phyloP scores from a whole-genome alignment of 2,888 invertebrate genomes.

The Watsonalla cultraria region DNA sequence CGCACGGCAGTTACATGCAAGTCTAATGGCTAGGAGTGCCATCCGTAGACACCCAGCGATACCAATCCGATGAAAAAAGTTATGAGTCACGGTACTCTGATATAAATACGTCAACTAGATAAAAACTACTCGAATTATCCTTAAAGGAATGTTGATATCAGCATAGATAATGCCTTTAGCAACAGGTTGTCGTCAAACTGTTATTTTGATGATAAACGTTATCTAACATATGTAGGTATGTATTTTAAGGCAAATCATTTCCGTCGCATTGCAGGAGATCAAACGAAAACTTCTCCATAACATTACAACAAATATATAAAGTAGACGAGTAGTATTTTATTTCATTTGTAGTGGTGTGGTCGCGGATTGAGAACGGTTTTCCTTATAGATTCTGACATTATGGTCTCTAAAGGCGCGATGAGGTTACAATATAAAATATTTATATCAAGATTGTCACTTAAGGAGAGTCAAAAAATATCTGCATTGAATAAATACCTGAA shows the following conservation, averaged over 20 bases:
- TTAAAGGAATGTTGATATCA: constrained; percentile 39
- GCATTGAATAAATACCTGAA: constrained; percentile 18
- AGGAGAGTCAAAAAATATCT: background rate
- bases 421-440: constrained; percentile 2
- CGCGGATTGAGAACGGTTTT: constrained; percentile 3
- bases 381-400: constrained; percentile 2
- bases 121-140: constrained; percentile 29
- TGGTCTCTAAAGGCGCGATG: constrained; percentile 2
- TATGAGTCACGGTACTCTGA: constrained; percentile 33
- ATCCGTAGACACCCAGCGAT: constrained; percentile 26
- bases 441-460: constrained; percentile 1
- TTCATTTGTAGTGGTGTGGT: constrained; percentile 1
- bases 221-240: constrained; percentile 10
- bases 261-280: background rate
- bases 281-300: background rate
- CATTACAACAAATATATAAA: constrained; percentile 1
- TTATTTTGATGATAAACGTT: constrained; percentile 30
- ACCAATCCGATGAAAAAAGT: constrained; percentile 32
- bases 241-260: background rate
- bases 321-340: constrained; percentile 1
- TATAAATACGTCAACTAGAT: constrained; percentile 23
- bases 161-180: constrained; percentile 32
- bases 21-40: constrained; percentile 49
- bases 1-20: constrained; percentile 8
- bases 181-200: constrained; percentile 39